A percentile compares a stretch with the other conserved stretches of the same genome.
phyloP scores from a whole-genome alignment of 2,797 vertebrate species.

The Gallinago stenura region DNA sequence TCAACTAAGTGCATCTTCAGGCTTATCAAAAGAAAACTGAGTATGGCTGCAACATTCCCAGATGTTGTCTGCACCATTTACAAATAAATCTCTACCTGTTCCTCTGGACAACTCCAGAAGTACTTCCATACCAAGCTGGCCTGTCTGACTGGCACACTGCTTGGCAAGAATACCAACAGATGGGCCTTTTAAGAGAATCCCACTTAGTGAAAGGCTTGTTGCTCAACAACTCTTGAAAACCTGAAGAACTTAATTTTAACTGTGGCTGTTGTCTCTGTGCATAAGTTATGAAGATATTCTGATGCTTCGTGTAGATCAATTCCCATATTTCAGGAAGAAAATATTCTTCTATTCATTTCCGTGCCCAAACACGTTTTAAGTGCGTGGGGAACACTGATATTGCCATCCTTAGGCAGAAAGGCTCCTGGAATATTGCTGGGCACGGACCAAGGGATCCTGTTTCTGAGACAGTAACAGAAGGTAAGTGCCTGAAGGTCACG shows the following conservation, averaged over 20 bases:
- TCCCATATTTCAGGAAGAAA: neutral
- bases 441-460: neutral
- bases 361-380: neutral
- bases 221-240: neutral
- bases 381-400: neutral
- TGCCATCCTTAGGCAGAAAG: neutral
- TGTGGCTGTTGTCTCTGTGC: neutral
- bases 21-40: neutral
- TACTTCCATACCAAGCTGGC: neutral
- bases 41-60: neutral
- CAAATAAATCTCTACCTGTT: neutral
- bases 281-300: neutral
- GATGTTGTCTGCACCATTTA: neutral
- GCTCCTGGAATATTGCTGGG: neutral
- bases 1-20: fast-evolving
- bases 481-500: constrained; percentile 20
- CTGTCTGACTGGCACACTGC: neutral
- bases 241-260: neutral
- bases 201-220: neutral
- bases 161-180: neutral
- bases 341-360: neutral
- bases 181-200: neutral
- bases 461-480: neutral
- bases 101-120: neutral
- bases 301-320: neutral